Evolutionary conservation across 2,888 invertebrate species (phyloP).

Genomic region (Deilephila elpenor): DNA sequence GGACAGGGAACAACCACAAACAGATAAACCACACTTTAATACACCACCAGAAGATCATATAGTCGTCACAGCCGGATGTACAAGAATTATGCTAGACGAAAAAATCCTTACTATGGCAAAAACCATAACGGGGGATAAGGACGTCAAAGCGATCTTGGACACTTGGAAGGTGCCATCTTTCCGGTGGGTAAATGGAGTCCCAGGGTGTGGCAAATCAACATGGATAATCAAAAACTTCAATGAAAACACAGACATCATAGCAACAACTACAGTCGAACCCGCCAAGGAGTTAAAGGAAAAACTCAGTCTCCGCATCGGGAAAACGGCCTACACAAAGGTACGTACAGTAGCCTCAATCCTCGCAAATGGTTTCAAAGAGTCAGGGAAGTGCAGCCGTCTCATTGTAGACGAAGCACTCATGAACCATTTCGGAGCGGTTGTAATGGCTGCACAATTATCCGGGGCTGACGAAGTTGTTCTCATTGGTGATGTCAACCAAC

Average conservation of each 20-base stretch:
- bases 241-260: background rate
- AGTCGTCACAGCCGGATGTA: too few species aligned
- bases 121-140: too few species aligned
- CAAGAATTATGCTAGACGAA: too few species aligned
- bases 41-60: too few species aligned
- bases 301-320: background rate
- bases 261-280: constrained; percentile 3
- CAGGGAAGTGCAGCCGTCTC: background rate
- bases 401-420: background rate
- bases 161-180: too few species aligned
- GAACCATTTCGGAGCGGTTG: background rate
- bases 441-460: background rate
- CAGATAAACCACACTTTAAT: too few species aligned
- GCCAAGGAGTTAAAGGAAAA: background rate
- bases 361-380: background rate
- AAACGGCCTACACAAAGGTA: background rate
- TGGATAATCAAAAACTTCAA: background rate
- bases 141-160: too few species aligned
- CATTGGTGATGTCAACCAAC: background rate
- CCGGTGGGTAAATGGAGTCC: background rate
- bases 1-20: too few species aligned
- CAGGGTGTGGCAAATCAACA: background rate
- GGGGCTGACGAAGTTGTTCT: too few species aligned
- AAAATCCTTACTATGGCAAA: too few species aligned
- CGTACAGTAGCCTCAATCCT: background rate